phyloP scores from a whole-genome alignment of 2,113 vertebrate genomes.

The Daboia siamensis region DNA sequence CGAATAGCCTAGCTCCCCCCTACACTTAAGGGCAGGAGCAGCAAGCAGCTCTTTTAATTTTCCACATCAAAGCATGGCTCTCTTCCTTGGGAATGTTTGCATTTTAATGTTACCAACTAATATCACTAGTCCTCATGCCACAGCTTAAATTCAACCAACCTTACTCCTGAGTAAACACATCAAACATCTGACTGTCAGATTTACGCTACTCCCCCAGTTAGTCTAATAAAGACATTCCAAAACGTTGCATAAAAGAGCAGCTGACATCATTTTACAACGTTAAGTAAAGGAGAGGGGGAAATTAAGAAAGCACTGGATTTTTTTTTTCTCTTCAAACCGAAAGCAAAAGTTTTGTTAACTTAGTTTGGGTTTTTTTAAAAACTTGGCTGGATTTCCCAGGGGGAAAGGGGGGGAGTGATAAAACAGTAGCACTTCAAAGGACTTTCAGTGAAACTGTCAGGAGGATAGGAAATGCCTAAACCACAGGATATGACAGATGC shows the following conservation, averaged over 20 bases:
- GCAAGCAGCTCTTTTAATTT: neutral
- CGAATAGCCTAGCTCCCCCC: neutral
- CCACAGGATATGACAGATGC: neutral
- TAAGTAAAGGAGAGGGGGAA: neutral
- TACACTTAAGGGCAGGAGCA: neutral
- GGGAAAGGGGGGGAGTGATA: neutral
- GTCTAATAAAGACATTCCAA: neutral
- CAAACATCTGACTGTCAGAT: neutral
- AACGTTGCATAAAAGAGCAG: neutral
- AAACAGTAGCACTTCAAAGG: neutral
- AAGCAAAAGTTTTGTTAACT: neutral
- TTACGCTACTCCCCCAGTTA: neutral
- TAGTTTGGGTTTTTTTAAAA: neutral
- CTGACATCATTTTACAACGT: neutral
- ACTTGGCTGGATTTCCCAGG: neutral
- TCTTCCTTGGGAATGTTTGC: neutral
- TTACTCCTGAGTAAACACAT: neutral
- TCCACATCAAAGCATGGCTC: neutral
- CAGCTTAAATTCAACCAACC: neutral
- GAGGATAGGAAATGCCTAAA: neutral
- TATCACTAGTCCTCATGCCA: neutral
- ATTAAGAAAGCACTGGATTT: neutral
- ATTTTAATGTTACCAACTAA: neutral
- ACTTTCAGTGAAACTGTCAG: too few species aligned
- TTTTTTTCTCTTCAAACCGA: neutral